Evolutionary conservation across 2,113 vertebrate species (phyloP), one percentile per base, ranked within the genome.

Genomic region (Rhinoptilus africanus): DNA sequence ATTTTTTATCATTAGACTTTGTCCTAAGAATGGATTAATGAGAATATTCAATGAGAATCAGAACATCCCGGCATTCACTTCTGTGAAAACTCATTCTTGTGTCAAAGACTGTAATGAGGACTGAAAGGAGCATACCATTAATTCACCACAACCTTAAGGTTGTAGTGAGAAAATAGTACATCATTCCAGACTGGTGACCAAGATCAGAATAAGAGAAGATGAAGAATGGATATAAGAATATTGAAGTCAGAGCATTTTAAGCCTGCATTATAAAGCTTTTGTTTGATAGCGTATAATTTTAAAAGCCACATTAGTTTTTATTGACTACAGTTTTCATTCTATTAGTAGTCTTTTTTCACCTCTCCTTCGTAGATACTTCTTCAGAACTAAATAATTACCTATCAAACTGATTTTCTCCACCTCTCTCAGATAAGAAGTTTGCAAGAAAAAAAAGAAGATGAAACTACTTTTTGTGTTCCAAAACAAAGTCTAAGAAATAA

Each of bases 21-120:
- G 87, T 92, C 85, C 84, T 86, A 92, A 92, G 86, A 95, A 96
- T 96, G 95, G 82, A 84, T 96, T 93, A 96, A 97, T 97, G 80
- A 95, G 95, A 96, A 96, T 96, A 94, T 96, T 96, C 94, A 95
- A 96, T 94, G 95, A 94, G 60, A 80, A 69, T 71, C 64, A 78
- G 93, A 96, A 93, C 7, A 28, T 84, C 74, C 93, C 77, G 35
- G 82, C 53, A 91, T n/a, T 92, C 87, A 91, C 81, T 95, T 82
- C 54, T 88, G 27, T 81, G 57, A 92, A 92, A 92, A 76, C 85
- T 63, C 94, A 74, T 95, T 95, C 71, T 87, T 66, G 47, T 92
- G 88, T 95, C 92, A 92, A 93, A 92, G 78, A n/a, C 90, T 76
- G 50, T 96, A 96, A 96, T 92, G 85, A 96, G 90, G 68, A 76